Base-by-base conservation (phyloP, 2,888 invertebrate species). In the Nomada fucata region DNA sequence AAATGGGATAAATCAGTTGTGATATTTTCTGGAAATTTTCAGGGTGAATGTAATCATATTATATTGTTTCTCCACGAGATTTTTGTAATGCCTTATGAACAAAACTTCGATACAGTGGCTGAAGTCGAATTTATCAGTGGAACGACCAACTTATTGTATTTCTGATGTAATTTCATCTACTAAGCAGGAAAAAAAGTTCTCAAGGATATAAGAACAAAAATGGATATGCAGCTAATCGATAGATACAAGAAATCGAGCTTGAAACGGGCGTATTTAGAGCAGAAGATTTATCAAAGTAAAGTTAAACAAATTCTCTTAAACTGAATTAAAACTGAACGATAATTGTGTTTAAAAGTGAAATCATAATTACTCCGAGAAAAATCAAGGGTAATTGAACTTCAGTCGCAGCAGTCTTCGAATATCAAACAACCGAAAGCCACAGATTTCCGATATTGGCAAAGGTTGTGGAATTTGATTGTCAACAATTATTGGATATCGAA, bases 81-180 rank as follows among this genome's bases (percentile, higher is more conserved):
- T 29, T 29, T 29, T 29, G 7, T 29, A 29, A 29, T 5, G 13
- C 47, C 11, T 47, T 47, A 15, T 1, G 4, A 2, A 23, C 18
- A 10, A 36, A 53, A 36, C 4, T 3, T n/a, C 18, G 2, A 2
- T 11, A 36, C 4, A n/a, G n/a, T 52, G 23, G 1, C 20, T 15
- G 44, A 13, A 50, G 53, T 44, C 18, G 23, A 61, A 69, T 47
- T 69, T 47, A 68, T 47, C 20, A 29, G 4, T 15, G 52, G 7
- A 53, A 52, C 29, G 61, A 44, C 53, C 10, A 52, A 26, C 42
- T 26, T 61, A 61, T 55, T 9, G 20, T 18, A 53, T 61, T 26
- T 52, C 60, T 10, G 50, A 26, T 68, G 75, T 26, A 76, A 76
- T 69, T 61, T 61, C 61, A 63, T 75, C 61, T 26, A 18, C 4